These are phyloP conservation scores for Emmelina monodactyla DNA, from an alignment of 2,888 invertebrate species.

Conservation along the genomic window DNA sequence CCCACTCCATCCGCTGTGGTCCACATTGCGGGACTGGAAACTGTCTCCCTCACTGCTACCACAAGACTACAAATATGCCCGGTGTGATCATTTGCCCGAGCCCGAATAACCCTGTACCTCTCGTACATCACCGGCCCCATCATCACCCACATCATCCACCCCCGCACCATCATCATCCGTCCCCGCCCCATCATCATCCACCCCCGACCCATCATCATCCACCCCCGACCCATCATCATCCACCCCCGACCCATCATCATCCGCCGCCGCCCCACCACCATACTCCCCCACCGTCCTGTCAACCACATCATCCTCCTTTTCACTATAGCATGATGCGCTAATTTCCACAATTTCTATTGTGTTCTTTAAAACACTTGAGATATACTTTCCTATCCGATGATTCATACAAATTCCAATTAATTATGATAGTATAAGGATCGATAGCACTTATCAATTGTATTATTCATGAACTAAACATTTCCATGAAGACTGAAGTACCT, in stretches of 20 bases:
- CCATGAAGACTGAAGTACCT: too few species aligned
- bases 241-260: constrained; percentile 11
- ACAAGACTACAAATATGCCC: constrained; percentile 10
- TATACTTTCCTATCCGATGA: too few species aligned
- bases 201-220: constrained; percentile 18
- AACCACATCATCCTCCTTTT: too few species aligned
- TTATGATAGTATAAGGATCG: too few species aligned
- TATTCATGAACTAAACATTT: too few species aligned
- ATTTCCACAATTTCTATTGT: too few species aligned
- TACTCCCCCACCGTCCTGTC: too few species aligned
- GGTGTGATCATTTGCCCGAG: constrained; percentile 16
- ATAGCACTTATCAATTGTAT: too few species aligned
- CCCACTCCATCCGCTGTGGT: constrained; percentile 36
- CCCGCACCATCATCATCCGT: constrained; percentile 11
- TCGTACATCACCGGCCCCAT: constrained; percentile 13
- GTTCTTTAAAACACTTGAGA: too few species aligned
- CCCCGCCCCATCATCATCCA: constrained; percentile 15
- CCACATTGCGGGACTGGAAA: constrained; percentile 32
- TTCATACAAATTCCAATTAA: too few species aligned
- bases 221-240: constrained; percentile 15
- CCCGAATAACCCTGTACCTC: constrained; percentile 15
- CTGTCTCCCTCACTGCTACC: constrained; percentile 37
- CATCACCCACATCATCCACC: constrained; percentile 15
- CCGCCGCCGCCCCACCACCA: constrained; percentile 12
- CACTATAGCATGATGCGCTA: too few species aligned